Percentiles rank a stretch among this genome's conserved stretches.
phyloP scores from a whole-genome alignment of 2,797 vertebrate species.

The Muraenolepis orangiensis region DNA sequence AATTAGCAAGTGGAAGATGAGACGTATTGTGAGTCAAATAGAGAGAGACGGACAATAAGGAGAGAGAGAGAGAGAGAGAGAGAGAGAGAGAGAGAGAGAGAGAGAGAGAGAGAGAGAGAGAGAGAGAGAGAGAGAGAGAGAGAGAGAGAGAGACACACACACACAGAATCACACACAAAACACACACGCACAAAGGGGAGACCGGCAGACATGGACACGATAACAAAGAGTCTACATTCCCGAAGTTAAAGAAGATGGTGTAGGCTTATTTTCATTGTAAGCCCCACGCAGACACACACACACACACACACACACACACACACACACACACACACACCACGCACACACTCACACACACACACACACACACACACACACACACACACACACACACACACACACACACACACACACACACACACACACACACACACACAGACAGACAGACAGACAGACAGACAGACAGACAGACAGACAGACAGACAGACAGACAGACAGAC shows the following conservation, averaged over 20 bases:
- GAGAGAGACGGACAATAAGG: neutral
- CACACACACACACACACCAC: neutral
- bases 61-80: constrained; percentile 4
- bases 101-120: neutral
- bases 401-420: neutral
- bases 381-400: neutral
- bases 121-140: constrained; percentile 6
- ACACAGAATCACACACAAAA: neutral
- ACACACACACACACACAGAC: neutral
- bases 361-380: too few species aligned
- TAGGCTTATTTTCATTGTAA: too few species aligned
- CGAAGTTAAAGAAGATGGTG: too few species aligned
- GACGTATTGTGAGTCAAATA: constrained; percentile 5
- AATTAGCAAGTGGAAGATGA: constrained; percentile 11
- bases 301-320: neutral
- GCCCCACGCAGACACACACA: neutral
- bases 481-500: neutral
- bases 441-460: too few species aligned
- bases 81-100: neutral
- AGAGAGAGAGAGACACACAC: neutral
- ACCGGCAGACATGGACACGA: neutral
- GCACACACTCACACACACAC: neutral
- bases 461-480: neutral
- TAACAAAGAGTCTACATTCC: neutral
- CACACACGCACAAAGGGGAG: neutral